Percentiles rank a stretch among this genome's conserved stretches.
These are phyloP conservation scores for Prietella phreatophila DNA, from an alignment of 2,113 vertebrate genomes.

Conservation along the genomic window DNA sequence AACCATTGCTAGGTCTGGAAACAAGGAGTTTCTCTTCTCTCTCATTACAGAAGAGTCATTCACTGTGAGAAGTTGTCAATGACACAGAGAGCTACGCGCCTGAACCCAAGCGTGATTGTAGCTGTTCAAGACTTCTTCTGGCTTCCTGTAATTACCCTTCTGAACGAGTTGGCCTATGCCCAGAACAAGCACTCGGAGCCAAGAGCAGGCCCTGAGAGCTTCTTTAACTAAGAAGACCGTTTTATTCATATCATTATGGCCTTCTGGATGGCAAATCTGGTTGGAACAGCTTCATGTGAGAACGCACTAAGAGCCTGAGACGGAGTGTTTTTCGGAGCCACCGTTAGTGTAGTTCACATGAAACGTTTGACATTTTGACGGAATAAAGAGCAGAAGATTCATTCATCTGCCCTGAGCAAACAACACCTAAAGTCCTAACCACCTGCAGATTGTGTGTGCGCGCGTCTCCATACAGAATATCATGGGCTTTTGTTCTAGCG, in stretches of 20 bases:
- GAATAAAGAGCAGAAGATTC: not conserved
- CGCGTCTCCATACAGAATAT: not conserved
- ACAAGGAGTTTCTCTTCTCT: not conserved
- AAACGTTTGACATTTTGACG: not conserved
- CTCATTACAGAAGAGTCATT: not conserved
- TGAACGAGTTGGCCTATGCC: conserved; percentile 8
- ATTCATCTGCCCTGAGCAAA: not conserved
- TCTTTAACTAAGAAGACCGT: not conserved
- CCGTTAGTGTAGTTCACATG: not conserved
- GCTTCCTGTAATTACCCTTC: conserved; percentile 24
- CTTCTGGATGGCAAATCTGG: not conserved
- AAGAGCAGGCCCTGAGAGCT: not conserved
- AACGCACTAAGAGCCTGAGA: not conserved
- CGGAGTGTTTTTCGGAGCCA: not conserved
- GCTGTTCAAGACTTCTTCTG: conserved; percentile 10
- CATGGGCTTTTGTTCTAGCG: not conserved
- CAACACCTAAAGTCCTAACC: not conserved
- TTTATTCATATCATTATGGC: not conserved
- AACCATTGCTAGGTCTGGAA: not conserved
- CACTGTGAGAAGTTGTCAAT: conserved; percentile 7
- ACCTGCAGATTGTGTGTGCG: not conserved
- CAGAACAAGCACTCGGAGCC: not conserved
- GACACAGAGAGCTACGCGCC: not conserved
- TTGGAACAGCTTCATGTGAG: conserved; percentile 3
- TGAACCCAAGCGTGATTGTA: not conserved